phyloP scores from a whole-genome alignment of 1,140 invertebrate species.

The Bombyx mori region ASM3026992v2 NC_085116.1:2944001-2944500 shows the following conservation, averaged over 20 bases:
- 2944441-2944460: conserved; percentile 37
- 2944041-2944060: no score
- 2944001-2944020: no score
- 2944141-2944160: conserved; percentile 3
- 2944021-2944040: no score
- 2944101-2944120: conserved; percentile 4
- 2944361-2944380: conserved; percentile 28
- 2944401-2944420: conserved; percentile 29
- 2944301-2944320: conserved; percentile 6
- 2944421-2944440: conserved; percentile 24
- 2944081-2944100: neutral
- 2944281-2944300: neutral
- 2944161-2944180: conserved; percentile 2
- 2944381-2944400: conserved; percentile 32
- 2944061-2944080: no score
- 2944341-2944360: conserved; percentile 16
- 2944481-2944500: conserved; percentile 47
- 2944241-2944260: no score
- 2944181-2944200: no score
- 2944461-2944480: conserved; percentile 44
- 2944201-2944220: no score
- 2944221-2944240: no score
- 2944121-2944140: conserved; percentile 4
- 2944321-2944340: conserved; percentile 13
- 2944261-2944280: no score